A percentile compares a stretch with the other conserved stretches of the same genome.
Conservation (phyloP, 2,113 vertebrate genomes). For the Nymphicus hollandicus region DNA sequence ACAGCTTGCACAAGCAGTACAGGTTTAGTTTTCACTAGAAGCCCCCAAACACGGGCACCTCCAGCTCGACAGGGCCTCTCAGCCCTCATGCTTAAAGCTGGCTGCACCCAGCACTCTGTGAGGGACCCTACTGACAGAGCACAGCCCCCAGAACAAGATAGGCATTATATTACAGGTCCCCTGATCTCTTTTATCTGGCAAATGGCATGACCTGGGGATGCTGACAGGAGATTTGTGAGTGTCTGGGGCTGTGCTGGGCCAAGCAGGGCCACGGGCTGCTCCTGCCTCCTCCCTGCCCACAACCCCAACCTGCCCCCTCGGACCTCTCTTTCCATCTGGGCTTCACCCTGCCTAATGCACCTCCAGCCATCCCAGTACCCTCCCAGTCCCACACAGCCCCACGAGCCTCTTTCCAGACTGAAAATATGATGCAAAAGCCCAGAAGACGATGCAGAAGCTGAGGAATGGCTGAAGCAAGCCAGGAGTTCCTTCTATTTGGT, state of each 20-base stretch:
- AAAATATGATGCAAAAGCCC: background rate
- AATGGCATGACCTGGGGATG: background rate
- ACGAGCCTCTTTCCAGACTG: background rate
- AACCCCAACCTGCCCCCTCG: accelerated
- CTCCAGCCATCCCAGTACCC: background rate
- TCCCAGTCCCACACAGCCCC: background rate
- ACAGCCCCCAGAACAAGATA: accelerated
- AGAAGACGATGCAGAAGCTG: background rate
- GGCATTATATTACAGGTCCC: background rate
- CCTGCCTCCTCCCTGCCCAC: background rate
- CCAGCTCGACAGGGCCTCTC: background rate
- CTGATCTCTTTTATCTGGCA: background rate
- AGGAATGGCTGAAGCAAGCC: background rate
- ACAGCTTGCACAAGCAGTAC: background rate
- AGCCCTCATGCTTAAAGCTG: background rate
- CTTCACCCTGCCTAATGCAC: background rate
- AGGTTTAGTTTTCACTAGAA: background rate
- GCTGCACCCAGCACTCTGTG: background rate
- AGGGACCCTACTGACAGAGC: background rate
- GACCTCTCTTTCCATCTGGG: background rate
- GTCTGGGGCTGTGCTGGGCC: background rate
- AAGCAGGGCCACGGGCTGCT: background rate
- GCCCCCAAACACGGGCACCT: background rate
- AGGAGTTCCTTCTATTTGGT: background rate
- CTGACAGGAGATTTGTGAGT: background rate